Percentiles rank a stretch among this genome's conserved stretches.
Evolutionary conservation across 2,888 invertebrate species (phyloP).

Genomic region (Caenorhabditis wallacei): DNA sequence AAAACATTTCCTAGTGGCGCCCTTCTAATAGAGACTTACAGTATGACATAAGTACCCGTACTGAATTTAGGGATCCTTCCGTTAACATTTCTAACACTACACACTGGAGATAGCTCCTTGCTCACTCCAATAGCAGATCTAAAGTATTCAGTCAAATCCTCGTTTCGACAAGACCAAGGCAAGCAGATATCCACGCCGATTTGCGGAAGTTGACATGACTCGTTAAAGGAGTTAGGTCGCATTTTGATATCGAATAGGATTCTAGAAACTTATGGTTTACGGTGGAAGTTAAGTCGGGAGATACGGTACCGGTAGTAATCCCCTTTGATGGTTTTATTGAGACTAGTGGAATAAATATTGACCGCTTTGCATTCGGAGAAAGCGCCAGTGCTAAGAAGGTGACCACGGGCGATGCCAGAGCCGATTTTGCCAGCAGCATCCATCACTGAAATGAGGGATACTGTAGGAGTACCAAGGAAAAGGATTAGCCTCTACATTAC

Average conservation of each 20-base stretch:
- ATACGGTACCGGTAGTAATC: constrained; percentile 62
- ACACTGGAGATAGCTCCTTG: constrained; percentile 49
- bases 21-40: constrained; percentile 14
- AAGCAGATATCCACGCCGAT: constrained; percentile 64
- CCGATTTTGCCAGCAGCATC: constrained; percentile 70
- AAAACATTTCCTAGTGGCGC: background rate
- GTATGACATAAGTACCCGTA: constrained; percentile 28
- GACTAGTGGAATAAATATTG: constrained; percentile 50
- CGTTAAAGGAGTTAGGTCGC: constrained; percentile 34
- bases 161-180: constrained; percentile 54
- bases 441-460: constrained; percentile 63
- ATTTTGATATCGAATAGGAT: constrained; percentile 60
- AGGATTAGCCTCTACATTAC: no score
- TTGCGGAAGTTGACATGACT: constrained; percentile 52
- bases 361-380: constrained; percentile 57
- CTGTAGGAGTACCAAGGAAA: background rate
- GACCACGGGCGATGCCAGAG: constrained; percentile 64
- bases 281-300: no score
- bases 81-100: constrained; percentile 59
- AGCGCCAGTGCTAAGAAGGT: constrained; percentile 51
- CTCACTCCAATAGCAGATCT: constrained; percentile 38
- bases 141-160: constrained; percentile 61
- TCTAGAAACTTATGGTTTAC: no score
- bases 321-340: constrained; percentile 46
- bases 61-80: constrained; percentile 20